phyloP scores from a whole-genome alignment of 2,797 vertebrate genomes.

The Phataginus tricuspis region DNA sequence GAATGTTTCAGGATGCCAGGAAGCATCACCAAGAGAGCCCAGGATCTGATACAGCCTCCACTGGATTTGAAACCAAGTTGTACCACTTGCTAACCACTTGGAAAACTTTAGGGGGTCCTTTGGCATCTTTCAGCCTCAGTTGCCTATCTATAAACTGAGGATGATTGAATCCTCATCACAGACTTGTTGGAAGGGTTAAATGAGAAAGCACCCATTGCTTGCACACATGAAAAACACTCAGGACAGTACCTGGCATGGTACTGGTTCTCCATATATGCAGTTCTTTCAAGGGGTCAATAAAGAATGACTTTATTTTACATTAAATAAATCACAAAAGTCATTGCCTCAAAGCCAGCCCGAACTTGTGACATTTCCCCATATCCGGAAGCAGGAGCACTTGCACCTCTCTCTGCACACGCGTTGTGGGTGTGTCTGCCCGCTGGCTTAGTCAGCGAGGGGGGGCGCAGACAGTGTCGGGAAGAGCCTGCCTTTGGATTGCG shows the following conservation, averaged over 20 bases:
- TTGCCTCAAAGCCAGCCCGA: constrained; percentile 63
- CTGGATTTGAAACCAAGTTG: neutral
- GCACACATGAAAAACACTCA: neutral
- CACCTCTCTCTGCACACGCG: constrained; percentile 74
- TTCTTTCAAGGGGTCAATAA: constrained; percentile 63
- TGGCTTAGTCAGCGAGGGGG: constrained; percentile 80
- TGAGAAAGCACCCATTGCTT: neutral
- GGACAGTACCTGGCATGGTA: neutral
- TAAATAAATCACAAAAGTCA: constrained; percentile 80
- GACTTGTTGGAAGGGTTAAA: neutral
- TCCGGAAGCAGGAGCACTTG: constrained; percentile 65
- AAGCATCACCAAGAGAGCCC: neutral
- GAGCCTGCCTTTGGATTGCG: constrained; percentile 82
- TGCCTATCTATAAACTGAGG: neutral
- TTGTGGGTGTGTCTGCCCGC: constrained; percentile 70
- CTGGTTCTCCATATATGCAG: neutral
- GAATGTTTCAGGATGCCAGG: neutral
- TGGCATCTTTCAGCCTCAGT: neutral
- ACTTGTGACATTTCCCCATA: constrained; percentile 79
- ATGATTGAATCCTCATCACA: neutral
- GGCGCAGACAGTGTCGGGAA: constrained; percentile 82
- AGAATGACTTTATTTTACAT: constrained; percentile 68
- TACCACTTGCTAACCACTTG: neutral
- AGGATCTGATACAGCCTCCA: too few relatives aligned
- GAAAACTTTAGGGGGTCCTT: neutral